phyloP scores from a whole-genome alignment of 2,888 invertebrate species.

The Chrysolina haemoptera region DNA sequence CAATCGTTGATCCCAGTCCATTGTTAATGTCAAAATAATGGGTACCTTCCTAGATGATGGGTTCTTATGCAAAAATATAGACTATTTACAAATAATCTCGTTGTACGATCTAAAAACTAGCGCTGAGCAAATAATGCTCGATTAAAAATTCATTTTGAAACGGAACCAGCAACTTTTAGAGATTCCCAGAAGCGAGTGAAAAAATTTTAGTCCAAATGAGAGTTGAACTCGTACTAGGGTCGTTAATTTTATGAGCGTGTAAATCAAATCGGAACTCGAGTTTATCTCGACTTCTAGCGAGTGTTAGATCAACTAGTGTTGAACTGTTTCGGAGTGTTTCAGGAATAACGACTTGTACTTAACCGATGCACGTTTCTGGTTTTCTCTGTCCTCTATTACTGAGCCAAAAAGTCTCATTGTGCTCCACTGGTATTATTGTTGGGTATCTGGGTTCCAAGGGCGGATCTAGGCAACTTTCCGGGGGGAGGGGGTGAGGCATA shows the following conservation, averaged over 20 bases:
- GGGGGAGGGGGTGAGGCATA: no score
- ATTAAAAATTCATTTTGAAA: slow-evolving; percentile 18
- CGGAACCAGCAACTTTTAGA: background rate
- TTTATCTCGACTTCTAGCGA: no score
- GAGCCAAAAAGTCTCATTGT: no score
- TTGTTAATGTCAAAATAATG: slow-evolving; percentile 32
- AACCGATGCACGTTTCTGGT: no score
- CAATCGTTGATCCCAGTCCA: slow-evolving; percentile 25
- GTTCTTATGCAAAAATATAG: slow-evolving; percentile 32
- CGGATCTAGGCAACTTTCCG: no score
- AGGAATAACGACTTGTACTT: no score
- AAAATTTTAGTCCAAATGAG: background rate
- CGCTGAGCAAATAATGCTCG: slow-evolving; percentile 17
- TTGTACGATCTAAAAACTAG: slow-evolving; percentile 17
- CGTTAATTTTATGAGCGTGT: background rate
- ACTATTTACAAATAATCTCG: slow-evolving; percentile 19
- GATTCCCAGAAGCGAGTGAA: slow-evolving; percentile 10
- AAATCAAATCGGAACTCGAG: no score
- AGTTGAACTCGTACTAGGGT: background rate
- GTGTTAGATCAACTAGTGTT: no score
- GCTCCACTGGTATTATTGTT: no score
- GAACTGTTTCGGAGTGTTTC: no score
- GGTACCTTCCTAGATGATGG: slow-evolving; percentile 21
- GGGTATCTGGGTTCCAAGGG: no score
- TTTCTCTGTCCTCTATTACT: no score